Percentiles rank a stretch among this genome's conserved stretches.
Conservation (phyloP, 2,113 vertebrate species). For the Menidia beryllina region DNA sequence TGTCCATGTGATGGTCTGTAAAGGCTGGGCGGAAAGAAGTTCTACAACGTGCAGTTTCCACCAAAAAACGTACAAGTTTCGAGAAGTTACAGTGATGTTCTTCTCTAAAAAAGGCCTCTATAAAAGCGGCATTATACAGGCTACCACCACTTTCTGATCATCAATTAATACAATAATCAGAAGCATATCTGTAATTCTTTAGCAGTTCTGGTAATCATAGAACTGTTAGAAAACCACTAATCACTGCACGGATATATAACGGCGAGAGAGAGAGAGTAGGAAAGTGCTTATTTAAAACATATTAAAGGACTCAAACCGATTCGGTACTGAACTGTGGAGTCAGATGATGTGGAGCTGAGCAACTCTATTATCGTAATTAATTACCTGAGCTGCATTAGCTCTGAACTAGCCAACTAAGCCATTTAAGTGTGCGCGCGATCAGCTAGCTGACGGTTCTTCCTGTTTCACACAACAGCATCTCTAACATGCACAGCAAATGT, state of each 20-base stretch:
- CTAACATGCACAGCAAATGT: too few relatives aligned
- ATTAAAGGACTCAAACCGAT: too few relatives aligned
- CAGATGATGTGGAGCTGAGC: not conserved
- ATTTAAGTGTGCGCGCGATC: not conserved
- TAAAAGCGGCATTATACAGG: too few relatives aligned
- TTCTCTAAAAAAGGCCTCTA: too few relatives aligned
- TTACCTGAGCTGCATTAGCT: not conserved
- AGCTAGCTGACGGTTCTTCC: not conserved
- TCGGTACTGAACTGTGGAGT: not conserved
- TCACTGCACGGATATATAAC: too few relatives aligned
- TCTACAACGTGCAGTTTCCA: too few relatives aligned
- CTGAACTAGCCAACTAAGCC: not conserved
- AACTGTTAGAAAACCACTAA: not conserved
- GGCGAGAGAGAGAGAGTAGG: too few relatives aligned
- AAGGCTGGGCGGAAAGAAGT: not conserved
- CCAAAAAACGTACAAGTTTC: too few relatives aligned
- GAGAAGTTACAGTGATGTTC: too few relatives aligned
- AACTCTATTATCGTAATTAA: not conserved
- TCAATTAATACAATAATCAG: not conserved
- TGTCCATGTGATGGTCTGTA: not conserved
- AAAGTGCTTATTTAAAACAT: too few relatives aligned
- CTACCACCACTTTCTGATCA: too few relatives aligned
- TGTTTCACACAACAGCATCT: not conserved
- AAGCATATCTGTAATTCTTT: not conserved
- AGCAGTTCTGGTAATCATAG: not conserved